These are phyloP conservation scores for Holotrichia oblita DNA, from an alignment of 1,140 invertebrate genomes.

Conservation along the genomic window DNA sequence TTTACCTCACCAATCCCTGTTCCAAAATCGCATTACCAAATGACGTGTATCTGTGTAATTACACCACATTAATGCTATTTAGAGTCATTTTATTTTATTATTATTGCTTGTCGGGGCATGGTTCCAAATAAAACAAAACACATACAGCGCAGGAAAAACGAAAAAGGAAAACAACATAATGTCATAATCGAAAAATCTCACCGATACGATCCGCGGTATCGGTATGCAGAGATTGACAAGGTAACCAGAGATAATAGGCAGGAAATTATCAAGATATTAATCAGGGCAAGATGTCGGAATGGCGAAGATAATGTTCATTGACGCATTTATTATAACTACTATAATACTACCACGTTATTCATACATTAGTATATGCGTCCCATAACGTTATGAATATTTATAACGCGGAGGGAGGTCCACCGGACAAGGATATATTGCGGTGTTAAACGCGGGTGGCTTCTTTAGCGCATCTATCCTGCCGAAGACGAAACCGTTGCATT, in stretches of 20 bases:
- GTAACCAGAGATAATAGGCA: slow-evolving; percentile 15
- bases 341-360: background rate
- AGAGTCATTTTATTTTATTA: background rate
- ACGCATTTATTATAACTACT: slow-evolving; percentile 35
- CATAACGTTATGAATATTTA: slow-evolving; percentile 27
- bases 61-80: background rate
- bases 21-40: background rate
- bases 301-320: slow-evolving; percentile 22
- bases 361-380: background rate
- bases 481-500: slow-evolving; percentile 25
- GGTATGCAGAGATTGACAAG: background rate
- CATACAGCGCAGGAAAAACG: background rate
- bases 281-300: slow-evolving; percentile 7
- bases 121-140: background rate
- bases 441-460: slow-evolving; percentile 33
- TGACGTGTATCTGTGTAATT: background rate
- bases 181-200: slow-evolving; percentile 25
- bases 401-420: slow-evolving; percentile 21
- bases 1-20: no score
- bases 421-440: slow-evolving; percentile 20
- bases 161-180: background rate
- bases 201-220: background rate
- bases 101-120: background rate
- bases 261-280: slow-evolving; percentile 32
- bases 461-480: slow-evolving; percentile 4